Conservation (phyloP, 2,888 invertebrate genomes). For the Ephialtes manifestator region DNA sequence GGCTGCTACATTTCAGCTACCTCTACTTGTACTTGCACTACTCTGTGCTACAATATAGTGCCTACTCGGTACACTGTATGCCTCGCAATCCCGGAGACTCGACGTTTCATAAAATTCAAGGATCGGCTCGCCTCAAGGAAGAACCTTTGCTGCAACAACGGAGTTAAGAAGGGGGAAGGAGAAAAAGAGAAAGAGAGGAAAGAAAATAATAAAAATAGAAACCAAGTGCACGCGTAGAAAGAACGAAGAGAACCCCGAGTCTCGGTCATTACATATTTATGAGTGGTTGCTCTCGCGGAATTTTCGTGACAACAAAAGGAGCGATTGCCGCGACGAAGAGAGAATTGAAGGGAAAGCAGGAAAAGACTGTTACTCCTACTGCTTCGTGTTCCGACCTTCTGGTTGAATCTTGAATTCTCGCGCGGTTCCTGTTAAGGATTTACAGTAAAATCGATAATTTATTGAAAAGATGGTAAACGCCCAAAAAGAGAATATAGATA, state of each 20-base stretch:
- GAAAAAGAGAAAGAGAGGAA: background rate
- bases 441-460: slow-evolving; percentile 30
- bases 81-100: slow-evolving; percentile 54
- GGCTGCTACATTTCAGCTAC: slow-evolving; percentile 22
- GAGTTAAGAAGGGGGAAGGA: slow-evolving; percentile 27
- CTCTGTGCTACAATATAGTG: slow-evolving; percentile 2
- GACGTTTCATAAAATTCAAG: slow-evolving; percentile 65
- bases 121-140: slow-evolving; percentile 55
- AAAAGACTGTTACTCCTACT: slow-evolving; percentile 3
- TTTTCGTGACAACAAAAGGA: slow-evolving; percentile 68
- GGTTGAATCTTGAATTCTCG: slow-evolving; percentile 24
- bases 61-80: slow-evolving; percentile 19
- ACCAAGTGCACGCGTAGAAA: slow-evolving; percentile 36
- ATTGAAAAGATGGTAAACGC: slow-evolving; percentile 16
- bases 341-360: slow-evolving; percentile 22
- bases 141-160: slow-evolving; percentile 46
- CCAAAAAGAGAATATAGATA: background rate
- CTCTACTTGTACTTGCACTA: slow-evolving; percentile 18
- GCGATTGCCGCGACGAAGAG: slow-evolving; percentile 45
- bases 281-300: slow-evolving; percentile 67
- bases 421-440: background rate
- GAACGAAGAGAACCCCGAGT: slow-evolving; percentile 43
- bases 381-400: background rate
- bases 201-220: slow-evolving; percentile 29
- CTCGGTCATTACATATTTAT: slow-evolving; percentile 72